Evolutionary conservation across 2,797 vertebrate genomes (phyloP), one percentile per base, ranked within the genome.

Genomic region (Chloroceryle inda): DNA sequence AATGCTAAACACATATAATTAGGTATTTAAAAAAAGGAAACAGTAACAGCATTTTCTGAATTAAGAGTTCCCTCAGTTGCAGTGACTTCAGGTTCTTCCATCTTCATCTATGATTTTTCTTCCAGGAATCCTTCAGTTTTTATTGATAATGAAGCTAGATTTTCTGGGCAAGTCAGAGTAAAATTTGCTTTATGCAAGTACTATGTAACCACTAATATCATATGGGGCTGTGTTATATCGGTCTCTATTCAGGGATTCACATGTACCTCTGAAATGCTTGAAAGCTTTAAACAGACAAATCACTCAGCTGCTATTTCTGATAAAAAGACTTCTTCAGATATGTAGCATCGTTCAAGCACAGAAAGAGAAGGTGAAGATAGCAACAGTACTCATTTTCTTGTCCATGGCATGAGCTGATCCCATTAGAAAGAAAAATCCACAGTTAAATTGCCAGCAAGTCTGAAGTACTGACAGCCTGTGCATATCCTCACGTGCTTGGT

Each of bases 301-400:
- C 20, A 23, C 17, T 33, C 14, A 1, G 13, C 15, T 63, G n/a
- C 35, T 12, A 18, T 13, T 66, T 82, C 29, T 38, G 21, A 44
- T 29, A 42, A 6, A 69, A 89, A 76, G 45, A 29, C 23, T 38
- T 64, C 26, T 82, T 27, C 58, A 38, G 31, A 52, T 4, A 52
- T 23, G 49, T 0, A 49, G 5, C 8, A 29, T 23, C 47, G 17
- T 87, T 76, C 31, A 76, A 45, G 47, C 4, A 9, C n/a, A 56
- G 45, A 55, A 74, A 35, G 10, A n/a, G 24, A 38, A 80, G 5
- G 13, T 55, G 31, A 15, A 69, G 50, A 21, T 53, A 64, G 5
- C 24, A 59, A 10, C 0, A 0, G 17, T 6, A 55, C 10, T 50
- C 11, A 7, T 18, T 33, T 53, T 58, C 23, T 13, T 68, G 6